A percentile compares a stretch with the other conserved stretches of the same genome.
Conservation (phyloP, 2,888 invertebrate species). For the Spodoptera picta region DNA sequence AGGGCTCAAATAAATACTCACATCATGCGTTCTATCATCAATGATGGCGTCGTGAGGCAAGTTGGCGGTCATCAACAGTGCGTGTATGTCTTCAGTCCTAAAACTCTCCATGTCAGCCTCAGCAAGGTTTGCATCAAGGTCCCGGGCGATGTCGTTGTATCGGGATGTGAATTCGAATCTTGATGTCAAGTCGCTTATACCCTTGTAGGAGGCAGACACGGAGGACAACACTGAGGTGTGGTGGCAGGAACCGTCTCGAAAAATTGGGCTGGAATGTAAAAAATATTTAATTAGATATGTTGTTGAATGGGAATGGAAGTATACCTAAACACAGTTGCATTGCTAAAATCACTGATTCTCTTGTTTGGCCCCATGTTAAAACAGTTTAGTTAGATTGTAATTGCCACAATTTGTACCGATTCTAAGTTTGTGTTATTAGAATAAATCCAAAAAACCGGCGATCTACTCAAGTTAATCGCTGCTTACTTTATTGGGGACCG, state of each 20-base stretch:
- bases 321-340: too few relatives aligned
- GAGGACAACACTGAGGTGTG: constrained; percentile 94
- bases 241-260: constrained; percentile 94
- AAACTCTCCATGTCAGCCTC: constrained; percentile 98
- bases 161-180: constrained; percentile 89
- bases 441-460: too few relatives aligned
- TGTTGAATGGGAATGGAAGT: too few relatives aligned
- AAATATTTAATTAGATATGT: constrained; percentile 16
- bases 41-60: constrained; percentile 91
- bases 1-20: constrained; percentile 67
- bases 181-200: constrained; percentile 89
- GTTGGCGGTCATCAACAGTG: constrained; percentile 92
- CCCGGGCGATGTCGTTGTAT: constrained; percentile 95
- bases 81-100: constrained; percentile 96
- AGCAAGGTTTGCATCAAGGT: constrained; percentile 97
- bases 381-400: too few relatives aligned
- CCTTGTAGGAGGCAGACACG: constrained; percentile 94
- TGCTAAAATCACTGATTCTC: too few relatives aligned
- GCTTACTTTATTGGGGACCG: too few relatives aligned
- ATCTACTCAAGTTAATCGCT: too few relatives aligned
- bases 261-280: constrained; percentile 88
- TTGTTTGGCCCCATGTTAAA: too few relatives aligned
- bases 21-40: constrained; percentile 85
- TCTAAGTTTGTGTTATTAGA: too few relatives aligned
- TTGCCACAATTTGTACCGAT: too few relatives aligned